Evolutionary conservation across 37 sponge, comb jelly and placozoan species (phyloP).

Genomic region (Agelas oroides): DNA sequence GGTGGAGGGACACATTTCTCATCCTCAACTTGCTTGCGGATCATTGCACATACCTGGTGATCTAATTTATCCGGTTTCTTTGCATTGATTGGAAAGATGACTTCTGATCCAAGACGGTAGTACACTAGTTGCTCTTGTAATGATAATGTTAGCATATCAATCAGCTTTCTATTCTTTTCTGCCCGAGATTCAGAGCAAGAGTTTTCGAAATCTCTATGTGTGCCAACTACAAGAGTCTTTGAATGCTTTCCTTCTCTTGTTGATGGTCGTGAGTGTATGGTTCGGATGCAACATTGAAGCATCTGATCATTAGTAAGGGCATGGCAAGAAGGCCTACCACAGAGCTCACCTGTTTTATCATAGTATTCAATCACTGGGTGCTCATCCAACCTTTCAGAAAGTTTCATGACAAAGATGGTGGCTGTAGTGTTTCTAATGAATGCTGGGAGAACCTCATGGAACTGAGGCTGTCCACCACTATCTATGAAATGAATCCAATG

Average conservation of each 20-base stretch:
- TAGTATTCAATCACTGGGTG: conserved; percentile 19
- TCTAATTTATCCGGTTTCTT: background rate
- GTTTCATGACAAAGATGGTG: conserved; percentile 4
- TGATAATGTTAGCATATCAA: background rate
- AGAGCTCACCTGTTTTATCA: background rate
- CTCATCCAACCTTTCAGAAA: conserved; percentile 19
- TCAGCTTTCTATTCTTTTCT: background rate
- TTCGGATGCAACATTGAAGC: background rate
- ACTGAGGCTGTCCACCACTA: conserved; percentile 26
- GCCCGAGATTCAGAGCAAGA: background rate
- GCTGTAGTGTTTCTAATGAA: conserved; percentile 7
- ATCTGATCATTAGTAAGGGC: background rate
- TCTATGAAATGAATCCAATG: conserved; percentile 2
- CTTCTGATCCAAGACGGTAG: background rate
- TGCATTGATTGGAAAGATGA: background rate
- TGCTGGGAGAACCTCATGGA: conserved; percentile 18
- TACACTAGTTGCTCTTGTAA: background rate
- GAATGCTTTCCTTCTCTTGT: background rate
- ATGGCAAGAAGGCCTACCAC: background rate
- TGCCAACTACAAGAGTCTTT: background rate
- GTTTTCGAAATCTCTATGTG: background rate
- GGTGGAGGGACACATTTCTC: background rate
- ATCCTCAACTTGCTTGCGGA: background rate
- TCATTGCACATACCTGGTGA: background rate
- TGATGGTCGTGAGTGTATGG: background rate